These are phyloP conservation scores for Ammodytes dubius DNA, from an alignment of 2,113 vertebrate species.

Conservation along the genomic window DNA sequence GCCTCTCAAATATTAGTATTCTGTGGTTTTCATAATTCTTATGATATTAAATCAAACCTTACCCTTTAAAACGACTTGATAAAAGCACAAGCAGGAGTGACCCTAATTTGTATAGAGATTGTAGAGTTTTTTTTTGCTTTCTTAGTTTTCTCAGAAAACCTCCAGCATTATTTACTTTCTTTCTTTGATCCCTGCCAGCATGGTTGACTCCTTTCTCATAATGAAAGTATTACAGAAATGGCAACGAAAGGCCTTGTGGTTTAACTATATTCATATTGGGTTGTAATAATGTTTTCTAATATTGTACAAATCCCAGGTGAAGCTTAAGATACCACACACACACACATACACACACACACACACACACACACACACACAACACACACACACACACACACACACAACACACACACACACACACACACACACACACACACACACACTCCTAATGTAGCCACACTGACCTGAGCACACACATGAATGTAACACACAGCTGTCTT, in stretches of 20 bases:
- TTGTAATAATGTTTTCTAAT: slow-evolving; percentile 69
- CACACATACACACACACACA: neutral
- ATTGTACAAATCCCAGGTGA: slow-evolving; percentile 51
- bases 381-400: slow-evolving; percentile 21
- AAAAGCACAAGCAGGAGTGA: slow-evolving; percentile 22
- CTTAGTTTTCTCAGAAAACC: slow-evolving; percentile 9
- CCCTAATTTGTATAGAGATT: slow-evolving; percentile 24
- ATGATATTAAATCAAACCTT: neutral
- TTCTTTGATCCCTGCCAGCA: slow-evolving; percentile 36
- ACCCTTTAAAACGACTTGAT: slow-evolving; percentile 56
- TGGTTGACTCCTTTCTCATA: slow-evolving; percentile 49
- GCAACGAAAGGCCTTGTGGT: slow-evolving; percentile 33
- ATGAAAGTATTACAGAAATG: slow-evolving; percentile 59
- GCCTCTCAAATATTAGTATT: neutral
- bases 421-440: neutral
- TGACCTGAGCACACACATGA: slow-evolving; percentile 31
- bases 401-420: neutral
- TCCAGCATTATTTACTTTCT: slow-evolving; percentile 12
- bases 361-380: neutral
- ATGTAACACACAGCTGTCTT: slow-evolving; percentile 48
- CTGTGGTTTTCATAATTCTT: neutral
- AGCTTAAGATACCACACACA: slow-evolving; percentile 21
- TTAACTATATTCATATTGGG: slow-evolving; percentile 47
- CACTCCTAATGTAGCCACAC: slow-evolving; percentile 11
- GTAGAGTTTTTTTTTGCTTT: slow-evolving; percentile 40